Conservation (phyloP, 2,888 invertebrate species). For the Aquatica leii region DNA sequence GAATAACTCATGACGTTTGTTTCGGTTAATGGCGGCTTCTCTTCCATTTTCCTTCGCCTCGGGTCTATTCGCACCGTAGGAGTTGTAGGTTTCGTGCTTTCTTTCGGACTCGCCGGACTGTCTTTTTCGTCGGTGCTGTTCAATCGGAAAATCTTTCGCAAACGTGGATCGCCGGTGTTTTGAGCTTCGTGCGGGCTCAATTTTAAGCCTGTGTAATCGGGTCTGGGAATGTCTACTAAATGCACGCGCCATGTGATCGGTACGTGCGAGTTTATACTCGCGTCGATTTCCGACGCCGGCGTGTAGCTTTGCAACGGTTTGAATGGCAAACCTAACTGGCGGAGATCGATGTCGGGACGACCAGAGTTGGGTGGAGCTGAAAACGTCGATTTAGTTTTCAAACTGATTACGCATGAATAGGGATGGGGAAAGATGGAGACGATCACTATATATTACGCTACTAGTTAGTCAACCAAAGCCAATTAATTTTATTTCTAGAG, state of each 20-base stretch:
- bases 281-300: slow-evolving; percentile 88
- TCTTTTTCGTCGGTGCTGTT: slow-evolving; percentile 67
- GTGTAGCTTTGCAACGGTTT: slow-evolving; percentile 81
- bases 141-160: slow-evolving; percentile 77
- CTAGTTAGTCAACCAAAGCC: no score
- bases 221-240: slow-evolving; percentile 72
- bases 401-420: no score
- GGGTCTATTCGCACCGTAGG: slow-evolving; percentile 51
- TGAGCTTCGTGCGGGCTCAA: slow-evolving; percentile 75
- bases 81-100: slow-evolving; percentile 56
- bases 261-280: slow-evolving; percentile 79
- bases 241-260: slow-evolving; percentile 73
- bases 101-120: slow-evolving; percentile 67
- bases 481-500: no score
- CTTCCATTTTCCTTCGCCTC: slow-evolving; percentile 53
- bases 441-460: slow-evolving; percentile 32
- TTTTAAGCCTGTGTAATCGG: slow-evolving; percentile 79
- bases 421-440: no score
- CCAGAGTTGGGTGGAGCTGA: slow-evolving; percentile 48
- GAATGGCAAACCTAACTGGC: slow-evolving; percentile 75
- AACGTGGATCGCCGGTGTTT: slow-evolving; percentile 77
- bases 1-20: slow-evolving; percentile 62
- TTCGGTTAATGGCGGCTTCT: slow-evolving; percentile 39
- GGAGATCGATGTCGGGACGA: slow-evolving; percentile 75
- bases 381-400: not conserved